Percentiles rank a stretch among this genome's conserved stretches.
Conservation (phyloP, 1,140 invertebrate species). For the Papilio aristodemus region DNA sequence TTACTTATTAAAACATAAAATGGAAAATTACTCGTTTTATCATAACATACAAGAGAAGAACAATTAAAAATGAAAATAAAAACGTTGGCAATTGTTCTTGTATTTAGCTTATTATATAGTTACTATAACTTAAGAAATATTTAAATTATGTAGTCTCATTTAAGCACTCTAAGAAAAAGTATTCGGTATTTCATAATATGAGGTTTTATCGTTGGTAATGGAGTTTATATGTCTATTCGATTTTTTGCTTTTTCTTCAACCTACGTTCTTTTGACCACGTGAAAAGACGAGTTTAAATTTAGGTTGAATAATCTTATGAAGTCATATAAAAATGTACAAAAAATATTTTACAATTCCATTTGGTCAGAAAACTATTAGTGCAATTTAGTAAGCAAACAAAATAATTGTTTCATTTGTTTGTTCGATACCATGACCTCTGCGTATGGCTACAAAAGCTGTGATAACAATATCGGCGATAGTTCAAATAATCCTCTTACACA, state of each 20-base stretch:
- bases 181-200: background rate
- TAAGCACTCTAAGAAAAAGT: background rate
- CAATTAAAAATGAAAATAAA: too few relatives aligned
- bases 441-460: conserved; percentile 6
- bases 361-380: background rate
- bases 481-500: conserved; percentile 32
- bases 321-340: background rate
- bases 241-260: background rate
- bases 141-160: background rate
- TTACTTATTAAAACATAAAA: too few relatives aligned
- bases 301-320: background rate
- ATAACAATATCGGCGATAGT: conserved; percentile 30
- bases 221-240: background rate
- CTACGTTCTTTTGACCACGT: background rate
- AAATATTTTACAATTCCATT: background rate
- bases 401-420: conserved; percentile 20
- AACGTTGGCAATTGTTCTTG: too few relatives aligned
- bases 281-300: background rate
- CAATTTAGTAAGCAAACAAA: background rate
- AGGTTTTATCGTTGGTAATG: conserved; percentile 15
- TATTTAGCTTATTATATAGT: too few relatives aligned
- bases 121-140: background rate
- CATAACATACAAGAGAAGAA: too few relatives aligned
- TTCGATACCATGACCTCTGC: background rate
- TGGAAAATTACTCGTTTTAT: too few relatives aligned